Evolutionary conservation across 2,113 vertebrate species (phyloP), one percentile per base, ranked within the genome.

Genomic region (Mus spicilegus): DNA sequence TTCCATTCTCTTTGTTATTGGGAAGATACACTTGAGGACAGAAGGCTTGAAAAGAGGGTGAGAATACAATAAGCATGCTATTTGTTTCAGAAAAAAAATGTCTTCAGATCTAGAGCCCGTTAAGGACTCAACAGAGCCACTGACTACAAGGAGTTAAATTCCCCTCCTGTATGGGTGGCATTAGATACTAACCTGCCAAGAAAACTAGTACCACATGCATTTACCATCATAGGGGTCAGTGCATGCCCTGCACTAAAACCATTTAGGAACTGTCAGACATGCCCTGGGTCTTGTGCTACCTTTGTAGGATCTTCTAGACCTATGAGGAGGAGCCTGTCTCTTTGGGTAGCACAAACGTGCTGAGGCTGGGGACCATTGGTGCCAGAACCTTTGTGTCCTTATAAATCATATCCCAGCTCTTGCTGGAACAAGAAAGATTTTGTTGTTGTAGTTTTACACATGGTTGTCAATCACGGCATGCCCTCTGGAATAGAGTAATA

Each of bases 401-500:
- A 97, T 98, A 98, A 98, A 98, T 99, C 98, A 98, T 95, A 95
- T 91, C 91, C 90, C 69, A 96, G 96, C 97, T 98, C 98, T 98
- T 98, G 82, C 97, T 98, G 98, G 96, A 96, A 77, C 92, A 91
- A 96, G 94, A 93, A 98, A 96, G 94, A 94, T 98, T 94, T 56
- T 54, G 28, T n/a, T 39, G 67, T 72, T 39, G 36, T 58, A 4
- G 20, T n/a, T 46, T 46, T 85, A 96, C 96, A 96, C 93, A 98
- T 97, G 97, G 98, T 97, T 97, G 97, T 97, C 98, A 98, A 98
- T 98, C 97, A 98, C 96, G 92, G 87, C 82, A 72, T 94, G 86
- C 98, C 95, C 95, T 98, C 94, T 98, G 97, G 97, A 98, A 98
- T 51, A 97, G 92, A 98, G 98, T 98, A 98, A 98, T 97, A 98